A percentile compares a stretch with the other conserved stretches of the same genome.
phyloP scores from a whole-genome alignment of 2,113 vertebrate species.

The Mirounga angustirostris region DNA sequence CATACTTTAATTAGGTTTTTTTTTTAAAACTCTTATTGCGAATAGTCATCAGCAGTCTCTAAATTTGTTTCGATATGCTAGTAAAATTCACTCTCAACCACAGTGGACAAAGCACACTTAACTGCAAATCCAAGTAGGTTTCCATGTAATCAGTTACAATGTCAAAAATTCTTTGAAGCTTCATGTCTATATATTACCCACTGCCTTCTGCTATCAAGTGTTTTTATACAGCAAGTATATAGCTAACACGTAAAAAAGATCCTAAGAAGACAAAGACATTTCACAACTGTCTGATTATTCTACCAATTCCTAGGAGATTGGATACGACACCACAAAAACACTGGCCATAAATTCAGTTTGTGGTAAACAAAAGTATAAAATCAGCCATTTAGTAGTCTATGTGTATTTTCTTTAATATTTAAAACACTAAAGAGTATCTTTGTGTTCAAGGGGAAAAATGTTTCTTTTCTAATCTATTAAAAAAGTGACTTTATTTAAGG shows the following conservation, averaged over 20 bases:
- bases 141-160: background rate
- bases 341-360: background rate
- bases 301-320: background rate
- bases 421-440: background rate
- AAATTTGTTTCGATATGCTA: background rate
- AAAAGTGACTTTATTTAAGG: background rate
- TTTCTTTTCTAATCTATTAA: background rate
- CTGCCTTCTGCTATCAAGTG: background rate
- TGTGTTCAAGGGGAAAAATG: background rate
- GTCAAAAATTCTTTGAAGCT: background rate
- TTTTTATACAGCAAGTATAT: background rate
- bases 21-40: background rate
- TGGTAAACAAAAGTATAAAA: background rate
- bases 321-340: background rate
- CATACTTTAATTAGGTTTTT: background rate
- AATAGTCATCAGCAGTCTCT: background rate
- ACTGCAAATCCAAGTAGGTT: background rate
- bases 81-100: background rate
- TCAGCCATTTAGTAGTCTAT: background rate
- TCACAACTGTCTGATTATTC: background rate
- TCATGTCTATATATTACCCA: background rate
- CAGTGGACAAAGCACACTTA: background rate
- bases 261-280: background rate
- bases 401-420: slow-evolving; percentile 1
- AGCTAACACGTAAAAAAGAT: background rate